These are phyloP conservation scores for Sebastes jordani DNA, from an alignment of 2,797 vertebrate species.

Conservation along the genomic window DNA sequence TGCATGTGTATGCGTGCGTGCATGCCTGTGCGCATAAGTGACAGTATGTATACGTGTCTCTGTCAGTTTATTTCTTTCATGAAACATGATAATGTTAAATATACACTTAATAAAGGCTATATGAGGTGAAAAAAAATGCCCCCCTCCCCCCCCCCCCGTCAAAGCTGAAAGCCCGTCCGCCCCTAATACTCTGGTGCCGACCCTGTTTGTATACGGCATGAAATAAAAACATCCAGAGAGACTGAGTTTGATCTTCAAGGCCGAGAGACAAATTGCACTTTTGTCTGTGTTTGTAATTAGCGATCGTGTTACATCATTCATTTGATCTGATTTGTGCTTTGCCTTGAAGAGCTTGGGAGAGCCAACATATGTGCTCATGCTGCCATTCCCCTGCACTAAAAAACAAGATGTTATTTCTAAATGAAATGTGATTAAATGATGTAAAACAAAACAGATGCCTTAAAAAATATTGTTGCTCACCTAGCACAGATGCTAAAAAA, in stretches of 20 bases:
- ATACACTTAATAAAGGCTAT: no score
- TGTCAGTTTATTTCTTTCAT: no score
- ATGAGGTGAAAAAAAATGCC: no score
- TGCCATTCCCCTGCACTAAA: not conserved
- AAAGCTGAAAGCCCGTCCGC: no score
- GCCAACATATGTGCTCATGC: not conserved
- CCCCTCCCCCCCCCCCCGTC: no score
- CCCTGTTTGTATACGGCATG: not conserved
- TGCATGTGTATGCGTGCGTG: no score
- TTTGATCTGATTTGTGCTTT: slow-evolving; percentile 15
- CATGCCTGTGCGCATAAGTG: no score
- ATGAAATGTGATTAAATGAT: not conserved
- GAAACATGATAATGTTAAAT: no score
- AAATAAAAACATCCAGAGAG: slow-evolving; percentile 5
- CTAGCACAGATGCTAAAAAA: not conserved
- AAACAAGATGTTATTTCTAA: not conserved
- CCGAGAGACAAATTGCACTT: slow-evolving; percentile 14
- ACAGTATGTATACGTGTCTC: no score
- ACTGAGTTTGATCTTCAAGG: slow-evolving; percentile 21
- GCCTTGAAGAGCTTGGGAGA: not conserved
- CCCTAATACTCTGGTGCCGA: no score
- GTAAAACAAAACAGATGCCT: not conserved
- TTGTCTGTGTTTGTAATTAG: slow-evolving; percentile 12
- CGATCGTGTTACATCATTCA: slow-evolving; percentile 23
- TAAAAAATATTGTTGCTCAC: not conserved